Conservation (phyloP, 1,140 invertebrate genomes). For the Achatina immaculata region DNA sequence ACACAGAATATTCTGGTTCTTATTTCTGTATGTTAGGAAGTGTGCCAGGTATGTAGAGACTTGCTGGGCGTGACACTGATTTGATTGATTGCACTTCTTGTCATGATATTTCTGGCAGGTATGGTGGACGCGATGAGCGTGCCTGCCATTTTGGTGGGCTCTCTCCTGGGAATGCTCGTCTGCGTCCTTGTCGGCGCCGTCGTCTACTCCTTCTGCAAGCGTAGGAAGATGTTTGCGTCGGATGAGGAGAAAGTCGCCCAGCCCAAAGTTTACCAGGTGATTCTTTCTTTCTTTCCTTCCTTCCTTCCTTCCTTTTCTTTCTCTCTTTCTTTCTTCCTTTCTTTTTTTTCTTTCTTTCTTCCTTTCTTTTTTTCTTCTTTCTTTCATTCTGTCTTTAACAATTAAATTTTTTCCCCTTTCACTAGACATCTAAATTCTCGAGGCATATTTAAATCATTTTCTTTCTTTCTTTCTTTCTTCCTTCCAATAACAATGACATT, state of each 20-base stretch:
- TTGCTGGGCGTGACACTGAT: too few relatives aligned
- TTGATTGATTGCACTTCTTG: too few relatives aligned
- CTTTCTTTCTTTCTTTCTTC: conserved; percentile 1
- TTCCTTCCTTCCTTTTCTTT: too few relatives aligned
- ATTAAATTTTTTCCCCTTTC: neutral
- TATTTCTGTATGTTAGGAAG: neutral
- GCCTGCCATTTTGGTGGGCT: conserved; percentile 33
- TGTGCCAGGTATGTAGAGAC: neutral
- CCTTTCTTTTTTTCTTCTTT: neutral
- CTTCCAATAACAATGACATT: neutral
- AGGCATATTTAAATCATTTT: neutral
- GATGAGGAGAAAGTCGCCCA: conserved; percentile 8
- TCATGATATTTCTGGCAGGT: neutral
- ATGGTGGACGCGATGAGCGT: conserved; percentile 30
- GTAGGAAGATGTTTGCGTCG: conserved; percentile 32
- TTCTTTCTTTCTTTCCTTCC: neutral
- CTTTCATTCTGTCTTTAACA: neutral
- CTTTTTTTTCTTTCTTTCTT: neutral
- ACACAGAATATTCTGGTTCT: neutral
- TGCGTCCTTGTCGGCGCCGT: conserved; percentile 29
- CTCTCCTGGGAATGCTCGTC: conserved; percentile 26
- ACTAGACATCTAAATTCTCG: neutral
- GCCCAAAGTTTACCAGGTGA: conserved; percentile 29
- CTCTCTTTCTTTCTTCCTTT: too few relatives aligned
- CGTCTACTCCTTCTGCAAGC: conserved; percentile 25